Conservation (phyloP, 1,140 invertebrate species). For the Dendrolimus punctatus region DNA sequence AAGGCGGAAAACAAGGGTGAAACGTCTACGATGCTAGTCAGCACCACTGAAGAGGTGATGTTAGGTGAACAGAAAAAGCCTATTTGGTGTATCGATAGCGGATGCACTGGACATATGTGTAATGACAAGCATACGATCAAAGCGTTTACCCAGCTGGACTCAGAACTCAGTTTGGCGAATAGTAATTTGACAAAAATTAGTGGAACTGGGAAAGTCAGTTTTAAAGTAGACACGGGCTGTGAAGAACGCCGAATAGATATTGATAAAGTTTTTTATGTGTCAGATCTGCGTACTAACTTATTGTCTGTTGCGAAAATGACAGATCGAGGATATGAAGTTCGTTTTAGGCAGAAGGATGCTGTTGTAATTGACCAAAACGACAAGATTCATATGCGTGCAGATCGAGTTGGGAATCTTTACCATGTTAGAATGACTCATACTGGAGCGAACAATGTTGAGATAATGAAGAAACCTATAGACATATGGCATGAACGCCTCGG, state of each 20-base stretch:
- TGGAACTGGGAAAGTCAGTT: slow-evolving; percentile 13
- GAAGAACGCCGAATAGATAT: slow-evolving; percentile 15
- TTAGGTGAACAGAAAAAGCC: slow-evolving; percentile 8
- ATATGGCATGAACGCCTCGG: slow-evolving; percentile 14
- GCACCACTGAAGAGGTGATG: slow-evolving; percentile 14
- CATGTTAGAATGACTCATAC: slow-evolving; percentile 14
- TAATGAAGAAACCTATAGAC: slow-evolving; percentile 16
- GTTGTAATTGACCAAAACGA: too few relatives aligned
- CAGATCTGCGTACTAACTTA: slow-evolving; percentile 15
- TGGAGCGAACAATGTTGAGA: slow-evolving; percentile 11
- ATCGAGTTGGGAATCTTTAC: slow-evolving; percentile 17
- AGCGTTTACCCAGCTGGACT: slow-evolving; percentile 1
- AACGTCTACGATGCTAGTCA: slow-evolving; percentile 8
- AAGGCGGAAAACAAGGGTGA: slow-evolving; percentile 9
- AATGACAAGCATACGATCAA: slow-evolving; percentile 7
- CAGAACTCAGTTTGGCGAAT: slow-evolving; percentile 6
- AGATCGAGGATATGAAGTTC: slow-evolving; percentile 15
- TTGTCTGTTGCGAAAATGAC: slow-evolving; percentile 19
- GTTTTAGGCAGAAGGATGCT: slow-evolving; percentile 15
- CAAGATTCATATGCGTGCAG: slow-evolving; percentile 16
- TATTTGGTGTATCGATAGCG: slow-evolving; percentile 20
- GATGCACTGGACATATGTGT: slow-evolving; percentile 17
- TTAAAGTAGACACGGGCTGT: slow-evolving; percentile 14
- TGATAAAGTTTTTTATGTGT: slow-evolving; percentile 17
- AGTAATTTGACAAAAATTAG: slow-evolving; percentile 7